These are phyloP conservation scores for Uropetala carovei DNA, from an alignment of 2,888 invertebrate genomes.

Conservation along the genomic window DNA sequence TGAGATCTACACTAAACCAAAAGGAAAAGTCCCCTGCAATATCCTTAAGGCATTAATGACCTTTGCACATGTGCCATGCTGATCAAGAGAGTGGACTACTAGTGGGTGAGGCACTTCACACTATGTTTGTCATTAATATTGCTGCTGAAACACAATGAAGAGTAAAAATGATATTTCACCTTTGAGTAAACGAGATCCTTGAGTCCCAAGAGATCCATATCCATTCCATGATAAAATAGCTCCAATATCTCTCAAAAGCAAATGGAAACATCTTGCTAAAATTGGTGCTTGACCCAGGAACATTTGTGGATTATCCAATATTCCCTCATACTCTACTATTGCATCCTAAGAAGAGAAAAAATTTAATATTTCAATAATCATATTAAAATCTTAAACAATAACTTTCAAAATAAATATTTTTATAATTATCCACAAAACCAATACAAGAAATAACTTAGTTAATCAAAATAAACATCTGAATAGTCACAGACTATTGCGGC, in stretches of 20 bases:
- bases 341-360: constrained; percentile 72
- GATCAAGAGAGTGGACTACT: no score
- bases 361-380: background rate
- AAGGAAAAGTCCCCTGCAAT: no score
- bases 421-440: no score
- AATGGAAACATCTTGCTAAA: constrained; percentile 75
- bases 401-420: background rate
- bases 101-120: no score
- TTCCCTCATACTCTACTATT: constrained; percentile 77
- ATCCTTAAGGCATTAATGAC: no score
- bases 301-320: constrained; percentile 78
- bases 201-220: constrained; percentile 68
- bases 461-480: no score
- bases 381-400: background rate
- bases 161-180: background rate
- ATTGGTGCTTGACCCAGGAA: constrained; percentile 77
- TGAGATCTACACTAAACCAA: no score
- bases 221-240: constrained; percentile 78
- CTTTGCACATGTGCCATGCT: no score
- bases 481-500: no score
- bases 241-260: constrained; percentile 74
- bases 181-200: constrained; percentile 16
- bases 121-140: no score
- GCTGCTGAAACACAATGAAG: no score
- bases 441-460: no score